Conservation (phyloP, 2,797 vertebrate genomes). For the Cygnus olor region DNA sequence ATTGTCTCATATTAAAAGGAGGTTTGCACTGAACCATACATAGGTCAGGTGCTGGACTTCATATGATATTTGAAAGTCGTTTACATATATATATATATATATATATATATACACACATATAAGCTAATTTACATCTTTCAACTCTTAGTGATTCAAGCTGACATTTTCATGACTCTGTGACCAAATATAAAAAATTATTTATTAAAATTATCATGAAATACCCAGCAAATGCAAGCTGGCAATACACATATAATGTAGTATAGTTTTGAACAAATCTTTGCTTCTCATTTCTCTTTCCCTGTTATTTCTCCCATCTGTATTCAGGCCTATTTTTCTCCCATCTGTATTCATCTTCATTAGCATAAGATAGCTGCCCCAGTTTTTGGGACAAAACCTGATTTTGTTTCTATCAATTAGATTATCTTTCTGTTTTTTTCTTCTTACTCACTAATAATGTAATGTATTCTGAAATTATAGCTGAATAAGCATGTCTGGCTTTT, state of each 20-base stretch:
- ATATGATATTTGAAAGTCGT: not conserved
- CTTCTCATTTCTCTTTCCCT: not conserved
- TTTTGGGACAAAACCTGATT: not conserved
- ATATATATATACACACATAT: too few relatives aligned
- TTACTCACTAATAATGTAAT: not conserved
- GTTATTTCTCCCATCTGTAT: not conserved
- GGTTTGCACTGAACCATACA: not conserved
- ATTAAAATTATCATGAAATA: not conserved
- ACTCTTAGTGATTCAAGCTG: not conserved
- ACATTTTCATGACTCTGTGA: not conserved
- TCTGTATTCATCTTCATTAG: not conserved
- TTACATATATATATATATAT: not conserved
- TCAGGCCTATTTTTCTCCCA: not conserved
- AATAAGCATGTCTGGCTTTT: not conserved
- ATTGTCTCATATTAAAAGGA: not conserved
- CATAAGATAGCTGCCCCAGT: not conserved
- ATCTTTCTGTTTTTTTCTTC: not conserved
- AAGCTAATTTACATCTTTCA: not conserved
- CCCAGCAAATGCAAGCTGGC: not conserved
- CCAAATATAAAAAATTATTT: not conserved
- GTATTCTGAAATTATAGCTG: not conserved
- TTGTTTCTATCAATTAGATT: not conserved
- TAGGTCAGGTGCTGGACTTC: not conserved
- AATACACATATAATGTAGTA: not conserved
- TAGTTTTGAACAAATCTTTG: not conserved